Conservation (phyloP, 2,797 vertebrate species). For the Poecilia wingei region DNA sequence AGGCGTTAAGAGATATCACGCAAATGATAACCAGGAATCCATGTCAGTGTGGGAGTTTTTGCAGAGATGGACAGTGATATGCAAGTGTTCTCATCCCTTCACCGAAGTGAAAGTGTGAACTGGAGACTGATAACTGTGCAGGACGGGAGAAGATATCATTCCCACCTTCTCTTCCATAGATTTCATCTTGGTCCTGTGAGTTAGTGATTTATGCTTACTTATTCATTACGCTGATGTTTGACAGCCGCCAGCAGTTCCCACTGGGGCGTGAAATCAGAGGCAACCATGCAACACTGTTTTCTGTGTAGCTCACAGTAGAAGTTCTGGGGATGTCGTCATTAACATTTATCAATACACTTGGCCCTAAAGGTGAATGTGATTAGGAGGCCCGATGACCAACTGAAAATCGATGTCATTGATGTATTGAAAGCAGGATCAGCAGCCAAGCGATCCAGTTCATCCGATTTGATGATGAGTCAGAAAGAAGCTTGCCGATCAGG, state of each 20-base stretch:
- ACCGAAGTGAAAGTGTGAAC: slow-evolving; percentile 31
- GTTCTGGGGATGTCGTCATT: slow-evolving; percentile 64
- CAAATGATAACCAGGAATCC: slow-evolving; percentile 47
- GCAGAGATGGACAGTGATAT: slow-evolving; percentile 44
- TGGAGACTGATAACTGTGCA: slow-evolving; percentile 2
- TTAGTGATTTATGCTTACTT: slow-evolving; percentile 40
- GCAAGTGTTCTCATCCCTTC: slow-evolving; percentile 2
- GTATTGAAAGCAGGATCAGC: slow-evolving; percentile 49
- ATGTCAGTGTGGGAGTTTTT: slow-evolving; percentile 24
- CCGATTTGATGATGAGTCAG: slow-evolving; percentile 10
- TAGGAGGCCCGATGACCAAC: slow-evolving; percentile 58
- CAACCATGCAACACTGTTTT: slow-evolving; percentile 52
- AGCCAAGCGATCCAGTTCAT: slow-evolving; percentile 26
- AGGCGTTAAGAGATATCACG: slow-evolving; percentile 50
- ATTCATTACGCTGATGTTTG: slow-evolving; percentile 51
- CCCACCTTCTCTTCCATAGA: neutral
- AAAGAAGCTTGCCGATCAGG: slow-evolving; percentile 4
- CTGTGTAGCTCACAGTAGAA: slow-evolving; percentile 62
- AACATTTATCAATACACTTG: slow-evolving; percentile 55
- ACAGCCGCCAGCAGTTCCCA: slow-evolving; percentile 34
- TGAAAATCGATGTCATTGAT: slow-evolving; percentile 66
- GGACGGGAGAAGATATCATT: neutral
- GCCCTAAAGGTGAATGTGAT: slow-evolving; percentile 72
- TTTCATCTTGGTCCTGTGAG: neutral
- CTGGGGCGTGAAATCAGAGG: slow-evolving; percentile 45